A percentile compares a stretch with the other conserved stretches of the same genome.
Conservation (phyloP, 2,113 vertebrate genomes). For the Tauraco erythrolophus region DNA sequence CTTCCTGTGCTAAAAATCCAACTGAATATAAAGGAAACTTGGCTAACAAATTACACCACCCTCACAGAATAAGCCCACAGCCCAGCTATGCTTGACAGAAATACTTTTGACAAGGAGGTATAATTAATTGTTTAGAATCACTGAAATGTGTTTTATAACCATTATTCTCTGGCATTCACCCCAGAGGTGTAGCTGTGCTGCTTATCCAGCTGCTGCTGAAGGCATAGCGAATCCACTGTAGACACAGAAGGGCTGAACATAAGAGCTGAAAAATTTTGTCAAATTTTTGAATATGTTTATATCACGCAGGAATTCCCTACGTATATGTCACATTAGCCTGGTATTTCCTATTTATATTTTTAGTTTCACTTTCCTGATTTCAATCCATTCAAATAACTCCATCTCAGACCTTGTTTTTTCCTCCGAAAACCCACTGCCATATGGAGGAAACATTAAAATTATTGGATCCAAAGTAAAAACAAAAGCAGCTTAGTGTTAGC, state of each 20-base stretch:
- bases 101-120: background rate
- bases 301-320: background rate
- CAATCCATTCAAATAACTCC: background rate
- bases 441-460: constrained; percentile 70
- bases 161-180: background rate
- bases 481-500: constrained; percentile 62
- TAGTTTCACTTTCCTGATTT: constrained; percentile 41
- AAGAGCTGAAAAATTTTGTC: background rate
- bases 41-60: background rate
- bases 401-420: constrained; percentile 34
- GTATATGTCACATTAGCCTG: background rate
- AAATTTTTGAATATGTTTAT: background rate
- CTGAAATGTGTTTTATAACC: background rate
- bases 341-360: background rate
- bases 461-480: constrained; percentile 68
- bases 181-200: background rate
- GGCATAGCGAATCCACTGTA: background rate
- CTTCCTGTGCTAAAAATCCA: background rate
- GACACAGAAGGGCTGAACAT: background rate
- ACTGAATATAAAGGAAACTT: background rate
- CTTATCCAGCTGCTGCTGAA: background rate
- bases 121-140: constrained; percentile 6
- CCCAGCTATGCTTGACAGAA: background rate
- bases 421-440: constrained; percentile 40
- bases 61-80: background rate